Evolutionary conservation across 2,888 invertebrate species (phyloP).

Genomic region (Euplagia quadripunctaria): DNA sequence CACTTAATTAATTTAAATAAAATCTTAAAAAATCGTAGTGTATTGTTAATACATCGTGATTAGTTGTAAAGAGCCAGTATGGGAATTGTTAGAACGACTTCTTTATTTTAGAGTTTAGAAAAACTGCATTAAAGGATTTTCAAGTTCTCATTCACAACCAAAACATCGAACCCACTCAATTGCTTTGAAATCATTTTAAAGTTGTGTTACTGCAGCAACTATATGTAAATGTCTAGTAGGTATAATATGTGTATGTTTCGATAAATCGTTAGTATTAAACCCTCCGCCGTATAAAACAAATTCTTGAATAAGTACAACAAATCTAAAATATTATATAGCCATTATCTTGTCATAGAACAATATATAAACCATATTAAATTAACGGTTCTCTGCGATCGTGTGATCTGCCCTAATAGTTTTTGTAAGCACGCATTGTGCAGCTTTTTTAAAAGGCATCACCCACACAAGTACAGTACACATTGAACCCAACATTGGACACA

Average conservation of each 20-base stretch:
- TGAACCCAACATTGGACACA: too few species aligned
- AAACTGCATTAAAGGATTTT: background rate
- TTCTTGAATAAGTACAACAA: background rate
- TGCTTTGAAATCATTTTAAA: background rate
- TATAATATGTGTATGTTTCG: too few species aligned
- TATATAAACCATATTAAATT: too few species aligned
- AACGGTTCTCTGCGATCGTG: too few species aligned
- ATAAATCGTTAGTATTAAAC: background rate
- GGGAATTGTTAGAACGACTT: background rate
- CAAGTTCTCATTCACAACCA: background rate
- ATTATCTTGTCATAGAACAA: too few species aligned
- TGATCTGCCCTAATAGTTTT: too few species aligned
- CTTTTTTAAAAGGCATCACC: too few species aligned
- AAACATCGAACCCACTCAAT: conserved; percentile 1
- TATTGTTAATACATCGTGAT: conserved; percentile 6
- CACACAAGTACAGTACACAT: too few species aligned
- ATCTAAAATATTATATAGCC: background rate
- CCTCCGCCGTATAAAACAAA: background rate
- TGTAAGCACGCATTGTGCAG: too few species aligned
- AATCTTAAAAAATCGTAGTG: conserved; percentile 34
- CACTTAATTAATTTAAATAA: conserved; percentile 33
- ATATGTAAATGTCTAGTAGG: background rate
- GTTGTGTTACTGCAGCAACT: background rate
- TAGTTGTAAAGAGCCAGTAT: conserved; percentile 6
- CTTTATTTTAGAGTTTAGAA: background rate